Base-by-base conservation (phyloP, 2,888 invertebrate genomes). In the Conistra vaccinii region DNA sequence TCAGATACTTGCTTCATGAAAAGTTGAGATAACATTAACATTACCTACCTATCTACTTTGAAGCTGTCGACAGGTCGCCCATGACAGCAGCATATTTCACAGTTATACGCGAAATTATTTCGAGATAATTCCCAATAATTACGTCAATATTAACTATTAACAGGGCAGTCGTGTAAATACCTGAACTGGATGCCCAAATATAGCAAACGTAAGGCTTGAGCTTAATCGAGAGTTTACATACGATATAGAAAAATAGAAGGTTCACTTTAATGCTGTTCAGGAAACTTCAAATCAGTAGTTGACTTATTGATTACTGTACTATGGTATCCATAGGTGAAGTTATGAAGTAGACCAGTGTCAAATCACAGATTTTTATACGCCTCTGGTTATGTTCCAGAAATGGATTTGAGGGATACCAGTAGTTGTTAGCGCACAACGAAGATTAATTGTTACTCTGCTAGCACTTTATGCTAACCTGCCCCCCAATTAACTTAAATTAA, bases 101-200 rank as follows among this genome's bases (percentile, higher is more conserved):
- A 26, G 53, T 53, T 48, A n/a, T 76, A 58, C 9, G 17, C 42
- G 17, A 71, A 73, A 70, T 23, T 23, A 61, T 60, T 60, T 57
- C n/a, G 42, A 60, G 39, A 82, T 75, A 68, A 76, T 55, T 74
- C 35, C 14, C 42, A 55, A 72, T 67, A 80, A 70, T 70, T 51
- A 83, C 58, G 23, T 23, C 26, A 68, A 69, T 35, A 42, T 62
- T 20, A 23, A 26, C 26, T 39, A 80, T 67, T 69, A 75, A 62
- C 20, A n/a, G n/a, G n/a, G n/a, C n/a, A n/a, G n/a, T n/a, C n/a
- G n/a, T n/a, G n/a, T n/a, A n/a, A 61, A 72, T 78, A 10, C 17
- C 35, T 76, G 68, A 62, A 68, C 75, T 86, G n/a, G 35, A 66
- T 80, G 69, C 35, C 76, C 76, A 66, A 81, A 86, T 69, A 76